Evolutionary conservation across 2,113 vertebrate species (phyloP).

Genomic region (Plectropomus leopardus): DNA sequence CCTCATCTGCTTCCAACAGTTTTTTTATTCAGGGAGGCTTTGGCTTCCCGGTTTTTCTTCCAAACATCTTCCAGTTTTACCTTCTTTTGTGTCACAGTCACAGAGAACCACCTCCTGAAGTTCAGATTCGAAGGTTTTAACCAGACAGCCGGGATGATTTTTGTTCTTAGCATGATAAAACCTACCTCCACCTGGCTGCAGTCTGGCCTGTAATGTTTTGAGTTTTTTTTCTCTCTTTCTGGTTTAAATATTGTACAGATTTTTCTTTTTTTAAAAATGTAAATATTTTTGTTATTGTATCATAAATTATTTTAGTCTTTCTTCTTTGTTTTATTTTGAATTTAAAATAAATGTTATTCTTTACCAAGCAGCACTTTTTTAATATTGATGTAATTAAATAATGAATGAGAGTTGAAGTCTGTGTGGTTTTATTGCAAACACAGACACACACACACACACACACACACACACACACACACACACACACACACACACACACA

Average conservation of each 20-base stretch:
- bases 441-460: not conserved
- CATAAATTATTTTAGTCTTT: conserved; percentile 83
- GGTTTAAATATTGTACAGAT: conserved; percentile 73
- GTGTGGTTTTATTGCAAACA: not conserved
- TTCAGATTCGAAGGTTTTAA: conserved; percentile 31
- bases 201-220: conserved; percentile 35
- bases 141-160: not conserved
- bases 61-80: not conserved
- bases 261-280: conserved; percentile 53
- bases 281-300: conserved; percentile 77
- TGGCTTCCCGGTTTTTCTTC: not conserved
- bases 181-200: conserved; percentile 82
- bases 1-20: conserved; percentile 7
- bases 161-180: conserved; percentile 62
- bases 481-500: not conserved
- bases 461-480: too few species aligned
- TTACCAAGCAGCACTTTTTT: conserved; percentile 78
- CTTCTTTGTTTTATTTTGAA: conserved; percentile 47
- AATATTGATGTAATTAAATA: conserved; percentile 74
- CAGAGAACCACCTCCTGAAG: conserved; percentile 5
- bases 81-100: not conserved
- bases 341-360: conserved; percentile 66
- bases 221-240: conserved; percentile 38
- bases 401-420: conserved; percentile 36
- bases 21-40: not conserved